Evolutionary conservation across 2,888 invertebrate species (phyloP).

Genomic region (Alentia gelatinosa): DNA sequence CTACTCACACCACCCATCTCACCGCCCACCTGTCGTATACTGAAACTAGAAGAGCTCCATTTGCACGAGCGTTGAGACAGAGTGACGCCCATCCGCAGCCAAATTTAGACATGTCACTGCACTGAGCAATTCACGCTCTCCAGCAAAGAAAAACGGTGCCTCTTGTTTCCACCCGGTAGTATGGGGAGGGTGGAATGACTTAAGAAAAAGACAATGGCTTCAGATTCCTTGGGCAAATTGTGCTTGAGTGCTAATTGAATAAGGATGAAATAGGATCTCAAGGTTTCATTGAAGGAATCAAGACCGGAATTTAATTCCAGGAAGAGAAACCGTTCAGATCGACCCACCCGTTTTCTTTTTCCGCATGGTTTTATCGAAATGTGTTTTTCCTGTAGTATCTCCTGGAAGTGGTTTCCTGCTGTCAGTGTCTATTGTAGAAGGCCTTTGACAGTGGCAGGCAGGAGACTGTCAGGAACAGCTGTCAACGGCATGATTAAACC

Average conservation of each 20-base stretch:
- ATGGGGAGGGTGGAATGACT: not conserved
- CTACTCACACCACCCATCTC: too few species aligned
- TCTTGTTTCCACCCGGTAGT: not conserved
- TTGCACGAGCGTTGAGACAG: not conserved
- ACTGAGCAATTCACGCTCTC: not conserved
- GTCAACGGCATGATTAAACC: not conserved
- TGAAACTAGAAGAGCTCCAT: not conserved
- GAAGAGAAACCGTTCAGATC: not conserved
- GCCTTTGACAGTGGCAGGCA: not conserved
- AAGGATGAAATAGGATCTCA: not conserved
- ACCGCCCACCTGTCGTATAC: too few species aligned
- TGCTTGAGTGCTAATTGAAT: not conserved
- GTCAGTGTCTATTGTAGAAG: not conserved
- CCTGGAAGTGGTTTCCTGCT: not conserved
- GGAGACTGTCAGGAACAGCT: conserved; percentile 15
- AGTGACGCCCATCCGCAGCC: not conserved
- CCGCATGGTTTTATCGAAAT: not conserved
- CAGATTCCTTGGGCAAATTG: not conserved
- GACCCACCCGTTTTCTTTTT: not conserved
- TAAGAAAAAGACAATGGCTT: not conserved
- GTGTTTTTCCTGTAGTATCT: not conserved
- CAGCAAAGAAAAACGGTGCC: not conserved
- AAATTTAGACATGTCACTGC: too few species aligned
- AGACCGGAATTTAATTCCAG: not conserved
- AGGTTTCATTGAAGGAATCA: not conserved